Percentiles rank a stretch among this genome's conserved stretches.
These are phyloP conservation scores for Morbakka virulenta DNA, from an alignment of 30 jellyfish, hydroid and myxozoan genomes.

Conservation along the genomic window DNA sequence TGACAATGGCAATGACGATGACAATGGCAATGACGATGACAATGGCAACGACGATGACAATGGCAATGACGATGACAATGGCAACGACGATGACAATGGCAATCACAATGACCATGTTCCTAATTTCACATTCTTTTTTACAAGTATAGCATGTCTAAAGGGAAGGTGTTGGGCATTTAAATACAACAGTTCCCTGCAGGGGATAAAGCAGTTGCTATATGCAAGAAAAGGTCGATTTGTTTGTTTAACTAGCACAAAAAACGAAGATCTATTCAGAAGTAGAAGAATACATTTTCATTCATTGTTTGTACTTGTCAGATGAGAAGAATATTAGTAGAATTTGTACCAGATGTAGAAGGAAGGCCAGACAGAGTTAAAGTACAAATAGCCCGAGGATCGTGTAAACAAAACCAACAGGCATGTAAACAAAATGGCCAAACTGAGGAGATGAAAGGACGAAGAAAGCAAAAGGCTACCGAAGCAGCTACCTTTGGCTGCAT, in stretches of 20 bases:
- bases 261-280: neutral
- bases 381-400: neutral
- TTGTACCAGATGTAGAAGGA: neutral
- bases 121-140: neutral
- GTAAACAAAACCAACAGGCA: neutral
- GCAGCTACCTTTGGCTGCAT: neutral
- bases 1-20: too few relatives aligned
- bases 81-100: neutral
- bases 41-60: too few relatives aligned
- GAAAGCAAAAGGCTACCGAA: neutral
- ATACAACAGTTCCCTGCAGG: neutral
- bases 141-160: neutral
- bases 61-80: neutral
- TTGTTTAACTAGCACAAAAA: neutral
- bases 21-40: too few relatives aligned
- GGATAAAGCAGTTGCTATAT: neutral
- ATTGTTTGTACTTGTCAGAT: neutral
- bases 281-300: too few relatives aligned
- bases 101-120: neutral
- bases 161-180: neutral
- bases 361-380: neutral
- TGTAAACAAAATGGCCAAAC: too few relatives aligned
- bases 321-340: neutral
- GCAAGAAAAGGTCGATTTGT: neutral
- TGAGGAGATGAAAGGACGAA: neutral